Evolutionary conservation across 2,113 vertebrate species (phyloP).

Genomic region (Salvelinus alpinus): DNA sequence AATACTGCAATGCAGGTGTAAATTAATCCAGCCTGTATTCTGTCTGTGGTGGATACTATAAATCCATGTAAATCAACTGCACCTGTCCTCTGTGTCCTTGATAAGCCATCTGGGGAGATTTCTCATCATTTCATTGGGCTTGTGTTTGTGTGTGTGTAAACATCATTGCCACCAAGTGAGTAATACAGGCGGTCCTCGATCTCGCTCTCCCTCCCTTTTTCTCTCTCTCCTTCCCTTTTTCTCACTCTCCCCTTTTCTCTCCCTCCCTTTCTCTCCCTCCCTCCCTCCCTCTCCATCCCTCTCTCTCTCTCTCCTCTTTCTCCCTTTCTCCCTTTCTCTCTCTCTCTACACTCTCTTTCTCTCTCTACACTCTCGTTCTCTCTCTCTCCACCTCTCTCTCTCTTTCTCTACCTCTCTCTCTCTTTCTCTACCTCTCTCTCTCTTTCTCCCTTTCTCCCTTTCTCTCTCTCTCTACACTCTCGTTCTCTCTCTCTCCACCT

Average conservation of each 20-base stretch:
- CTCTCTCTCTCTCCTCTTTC: too few relatives aligned
- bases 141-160: conserved; percentile 48
- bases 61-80: not conserved
- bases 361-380: too few relatives aligned
- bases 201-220: too few relatives aligned
- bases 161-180: conserved; percentile 23
- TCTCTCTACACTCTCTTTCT: not conserved
- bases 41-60: not conserved
- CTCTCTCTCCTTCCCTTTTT: not conserved
- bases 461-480: too few relatives aligned
- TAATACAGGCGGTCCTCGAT: not conserved
- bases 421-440: not conserved
- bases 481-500: not conserved
- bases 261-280: too few relatives aligned
- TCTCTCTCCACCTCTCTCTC: not conserved
- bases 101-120: conserved; percentile 36
- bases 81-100: conserved; percentile 30
- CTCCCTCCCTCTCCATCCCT: not conserved
- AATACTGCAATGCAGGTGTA: too few relatives aligned
- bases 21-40: not conserved
- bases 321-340: too few relatives aligned
- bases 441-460: too few relatives aligned
- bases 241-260: too few relatives aligned
- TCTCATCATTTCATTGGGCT: conserved; percentile 37
- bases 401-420: not conserved